Evolutionary conservation across 2,888 invertebrate genomes (phyloP).

Genomic region (Trissoscelio sp.): DNA sequence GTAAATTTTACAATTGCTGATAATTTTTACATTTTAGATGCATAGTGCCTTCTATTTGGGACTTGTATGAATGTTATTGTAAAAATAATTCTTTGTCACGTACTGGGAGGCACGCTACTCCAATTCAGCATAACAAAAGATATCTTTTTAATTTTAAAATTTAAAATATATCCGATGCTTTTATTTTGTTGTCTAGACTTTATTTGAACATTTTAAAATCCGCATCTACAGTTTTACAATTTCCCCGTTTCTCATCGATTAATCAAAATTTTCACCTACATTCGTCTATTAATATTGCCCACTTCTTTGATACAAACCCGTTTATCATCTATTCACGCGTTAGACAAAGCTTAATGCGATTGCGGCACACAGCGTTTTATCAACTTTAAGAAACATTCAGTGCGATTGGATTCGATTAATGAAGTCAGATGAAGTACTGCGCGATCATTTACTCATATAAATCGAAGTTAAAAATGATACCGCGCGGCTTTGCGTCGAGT

Average conservation of each 20-base stretch:
- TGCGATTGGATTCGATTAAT: constrained; percentile 70
- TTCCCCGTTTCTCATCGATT: constrained; percentile 75
- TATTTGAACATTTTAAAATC: too few relatives aligned
- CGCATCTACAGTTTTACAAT: too few relatives aligned
- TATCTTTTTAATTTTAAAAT: too few relatives aligned
- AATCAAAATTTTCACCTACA: constrained; percentile 64
- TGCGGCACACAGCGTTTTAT: constrained; percentile 16
- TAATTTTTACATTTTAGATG: too few relatives aligned
- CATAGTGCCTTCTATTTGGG: too few relatives aligned
- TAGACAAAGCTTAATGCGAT: constrained; percentile 20
- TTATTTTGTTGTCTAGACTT: too few relatives aligned
- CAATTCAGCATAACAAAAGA: too few relatives aligned
- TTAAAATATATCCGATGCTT: too few relatives aligned
- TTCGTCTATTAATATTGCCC: constrained; percentile 11
- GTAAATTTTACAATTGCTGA: too few relatives aligned
- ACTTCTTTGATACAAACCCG: neutral
- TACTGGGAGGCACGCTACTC: too few relatives aligned
- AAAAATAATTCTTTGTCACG: too few relatives aligned
- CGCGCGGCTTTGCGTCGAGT: constrained; percentile 69
- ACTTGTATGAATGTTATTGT: too few relatives aligned
- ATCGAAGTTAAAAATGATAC: constrained; percentile 75
- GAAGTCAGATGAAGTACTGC: constrained; percentile 75
- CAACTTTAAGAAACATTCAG: constrained; percentile 35
- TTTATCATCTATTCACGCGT: constrained; percentile 21
- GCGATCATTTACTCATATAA: constrained; percentile 72